Conservation (phyloP, 2,888 invertebrate genomes). For the Callyntrura guangdongensis region DNA sequence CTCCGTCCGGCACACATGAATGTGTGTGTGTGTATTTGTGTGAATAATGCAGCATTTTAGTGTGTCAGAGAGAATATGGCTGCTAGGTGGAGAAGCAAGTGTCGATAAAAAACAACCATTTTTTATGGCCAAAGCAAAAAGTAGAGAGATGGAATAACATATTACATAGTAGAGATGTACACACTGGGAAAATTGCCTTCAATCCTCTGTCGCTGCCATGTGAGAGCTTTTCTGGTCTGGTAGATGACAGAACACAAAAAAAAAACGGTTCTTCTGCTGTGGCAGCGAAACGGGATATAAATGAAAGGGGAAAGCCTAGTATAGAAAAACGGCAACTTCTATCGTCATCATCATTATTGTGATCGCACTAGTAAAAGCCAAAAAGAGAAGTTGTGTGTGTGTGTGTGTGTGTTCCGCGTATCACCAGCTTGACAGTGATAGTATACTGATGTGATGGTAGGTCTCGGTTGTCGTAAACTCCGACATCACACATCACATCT, state of each 20-base stretch:
- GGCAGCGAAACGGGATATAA: neutral
- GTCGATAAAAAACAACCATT: no score
- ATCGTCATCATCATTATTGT: neutral
- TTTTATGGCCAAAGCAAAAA: slow-evolving; percentile 37
- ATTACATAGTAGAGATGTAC: no score
- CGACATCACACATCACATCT: neutral
- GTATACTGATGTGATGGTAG: neutral
- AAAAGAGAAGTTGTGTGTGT: neutral
- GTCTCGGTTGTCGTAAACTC: neutral
- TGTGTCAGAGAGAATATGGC: neutral
- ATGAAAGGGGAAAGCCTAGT: neutral
- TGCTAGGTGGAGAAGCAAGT: no score
- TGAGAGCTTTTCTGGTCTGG: neutral
- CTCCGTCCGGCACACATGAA: no score
- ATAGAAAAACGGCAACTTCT: neutral
- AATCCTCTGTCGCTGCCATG: neutral
- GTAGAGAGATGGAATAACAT: no score
- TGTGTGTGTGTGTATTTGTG: no score
- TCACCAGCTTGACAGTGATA: no score
- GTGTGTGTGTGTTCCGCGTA: no score
- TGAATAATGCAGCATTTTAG: slow-evolving; percentile 62
- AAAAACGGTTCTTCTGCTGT: no score
- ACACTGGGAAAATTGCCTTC: neutral
- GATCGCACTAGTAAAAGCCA: neutral
- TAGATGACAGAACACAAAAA: no score